Evolutionary conservation across 2,888 invertebrate species (phyloP).

Genomic region (Tipula unca): DNA sequence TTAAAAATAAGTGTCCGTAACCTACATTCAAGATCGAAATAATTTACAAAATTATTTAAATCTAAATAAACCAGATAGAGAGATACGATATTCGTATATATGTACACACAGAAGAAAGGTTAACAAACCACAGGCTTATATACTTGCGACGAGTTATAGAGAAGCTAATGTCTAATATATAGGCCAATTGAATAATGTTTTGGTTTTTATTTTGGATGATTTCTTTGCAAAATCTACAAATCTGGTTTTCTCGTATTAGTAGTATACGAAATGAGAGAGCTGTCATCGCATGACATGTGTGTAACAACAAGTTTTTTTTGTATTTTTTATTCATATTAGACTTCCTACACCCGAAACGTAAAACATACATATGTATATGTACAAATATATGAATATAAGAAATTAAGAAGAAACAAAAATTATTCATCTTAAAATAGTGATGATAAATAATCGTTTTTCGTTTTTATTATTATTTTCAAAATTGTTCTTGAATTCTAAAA

Average conservation of each 20-base stretch:
- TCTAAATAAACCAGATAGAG: neutral
- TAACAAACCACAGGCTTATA: neutral
- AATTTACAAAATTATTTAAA: neutral
- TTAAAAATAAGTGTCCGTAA: constrained; percentile 4
- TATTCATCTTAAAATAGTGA: constrained; percentile 8
- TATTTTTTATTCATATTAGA: neutral
- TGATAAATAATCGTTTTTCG: neutral
- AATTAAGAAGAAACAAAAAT: neutral
- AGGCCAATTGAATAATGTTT: neutral
- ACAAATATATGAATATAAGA: neutral
- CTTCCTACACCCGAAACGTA: neutral
- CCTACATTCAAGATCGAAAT: neutral
- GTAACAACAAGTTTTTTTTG: neutral
- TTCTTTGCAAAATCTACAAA: neutral
- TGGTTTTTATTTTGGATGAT: too few relatives aligned
- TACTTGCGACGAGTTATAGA: neutral
- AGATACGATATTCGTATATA: neutral
- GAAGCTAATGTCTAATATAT: neutral
- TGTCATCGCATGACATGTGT: neutral
- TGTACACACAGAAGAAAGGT: neutral
- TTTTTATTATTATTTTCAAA: neutral
- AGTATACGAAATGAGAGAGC: neutral
- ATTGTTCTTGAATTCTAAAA: neutral
- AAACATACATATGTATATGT: neutral
- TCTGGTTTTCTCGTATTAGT: neutral